These are phyloP conservation scores for Molanna angustata DNA, from an alignment of 2,888 invertebrate genomes.

Conservation along the genomic window DNA sequence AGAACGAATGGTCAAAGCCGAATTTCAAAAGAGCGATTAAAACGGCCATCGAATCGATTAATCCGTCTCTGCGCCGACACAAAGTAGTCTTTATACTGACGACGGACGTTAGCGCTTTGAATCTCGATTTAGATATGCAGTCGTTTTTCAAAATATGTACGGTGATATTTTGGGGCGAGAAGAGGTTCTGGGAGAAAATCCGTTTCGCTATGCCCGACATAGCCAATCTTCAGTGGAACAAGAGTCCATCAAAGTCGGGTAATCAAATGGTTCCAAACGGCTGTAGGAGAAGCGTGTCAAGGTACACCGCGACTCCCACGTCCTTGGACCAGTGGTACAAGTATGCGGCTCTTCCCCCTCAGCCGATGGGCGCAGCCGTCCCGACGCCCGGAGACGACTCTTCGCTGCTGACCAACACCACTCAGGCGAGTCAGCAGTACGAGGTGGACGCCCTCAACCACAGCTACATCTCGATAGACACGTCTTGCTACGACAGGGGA, in stretches of 20 bases:
- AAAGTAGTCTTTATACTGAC: conserved; percentile 57
- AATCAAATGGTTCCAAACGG: conserved; percentile 55
- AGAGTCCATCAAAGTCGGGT: conserved; percentile 50
- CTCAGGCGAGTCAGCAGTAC: conserved; percentile 61
- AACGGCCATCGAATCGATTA: conserved; percentile 63
- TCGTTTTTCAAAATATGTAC: conserved; percentile 68
- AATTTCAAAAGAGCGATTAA: conserved; percentile 80
- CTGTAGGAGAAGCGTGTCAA: conserved; percentile 57
- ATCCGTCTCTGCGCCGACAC: conserved; percentile 62
- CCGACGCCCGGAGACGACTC: conserved; percentile 59
- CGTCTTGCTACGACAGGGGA: conserved; percentile 54
- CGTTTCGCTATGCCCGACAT: conserved; percentile 79
- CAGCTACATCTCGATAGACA: conserved; percentile 66
- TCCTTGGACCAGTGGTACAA: conserved; percentile 71
- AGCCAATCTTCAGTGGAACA: conserved; percentile 61
- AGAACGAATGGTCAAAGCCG: conserved; percentile 79
- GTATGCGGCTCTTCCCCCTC: conserved; percentile 58
- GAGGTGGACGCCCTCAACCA: conserved; percentile 64
- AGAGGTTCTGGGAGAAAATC: conserved; percentile 87
- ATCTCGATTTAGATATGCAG: conserved; percentile 74
- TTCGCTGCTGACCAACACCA: conserved; percentile 60
- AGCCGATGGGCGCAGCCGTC: conserved; percentile 33
- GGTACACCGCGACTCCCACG: conserved; percentile 72
- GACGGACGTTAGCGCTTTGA: conserved; percentile 66
- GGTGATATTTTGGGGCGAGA: conserved; percentile 76